Conservation (phyloP, 2,888 invertebrate species). For the Gymnosoma rotundatum region DNA sequence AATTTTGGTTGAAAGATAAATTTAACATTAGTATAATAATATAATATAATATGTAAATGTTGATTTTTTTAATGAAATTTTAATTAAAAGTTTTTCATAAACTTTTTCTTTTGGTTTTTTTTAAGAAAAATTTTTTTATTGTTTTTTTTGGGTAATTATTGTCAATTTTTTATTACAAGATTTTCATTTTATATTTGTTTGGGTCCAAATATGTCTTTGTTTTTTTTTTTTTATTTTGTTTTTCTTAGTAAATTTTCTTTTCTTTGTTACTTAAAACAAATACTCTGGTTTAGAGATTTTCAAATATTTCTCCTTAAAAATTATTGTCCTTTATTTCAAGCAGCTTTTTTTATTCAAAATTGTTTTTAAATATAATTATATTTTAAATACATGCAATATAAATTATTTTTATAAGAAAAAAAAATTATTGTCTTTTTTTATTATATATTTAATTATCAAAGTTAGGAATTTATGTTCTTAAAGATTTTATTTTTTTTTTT, state of each 20-base stretch:
- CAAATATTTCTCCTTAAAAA: slow-evolving; percentile 53
- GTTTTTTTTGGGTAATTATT: slow-evolving; percentile 47
- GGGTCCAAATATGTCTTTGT: slow-evolving; percentile 40
- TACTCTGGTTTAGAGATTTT: slow-evolving; percentile 57
- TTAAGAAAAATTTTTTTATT: slow-evolving; percentile 40
- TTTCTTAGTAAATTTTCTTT: slow-evolving; percentile 43
- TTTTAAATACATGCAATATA: slow-evolving; percentile 61
- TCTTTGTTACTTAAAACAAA: slow-evolving; percentile 58
- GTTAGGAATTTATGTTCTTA: slow-evolving; percentile 52
- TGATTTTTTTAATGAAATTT: slow-evolving; percentile 17
- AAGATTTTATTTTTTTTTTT: slow-evolving; percentile 51
- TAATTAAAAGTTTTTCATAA: slow-evolving; percentile 16
- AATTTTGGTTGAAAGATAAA: slow-evolving; percentile 30
- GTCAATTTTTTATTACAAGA: slow-evolving; percentile 64
- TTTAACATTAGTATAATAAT: slow-evolving; percentile 55
- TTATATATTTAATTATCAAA: slow-evolving; percentile 54
- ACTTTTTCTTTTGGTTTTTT: slow-evolving; percentile 22
- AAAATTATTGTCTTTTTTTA: slow-evolving; percentile 57
- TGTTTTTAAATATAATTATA: slow-evolving; percentile 21
- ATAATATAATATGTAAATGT: slow-evolving; percentile 39
- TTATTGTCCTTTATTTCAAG: slow-evolving; percentile 70
- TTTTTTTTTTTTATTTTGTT: neutral
- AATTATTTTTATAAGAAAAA: slow-evolving; percentile 52
- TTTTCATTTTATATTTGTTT: slow-evolving; percentile 46
- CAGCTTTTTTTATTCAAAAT: slow-evolving; percentile 48